Base-by-base conservation (phyloP, 1,140 invertebrate genomes). In the Frieseomelitta varia region DNA sequence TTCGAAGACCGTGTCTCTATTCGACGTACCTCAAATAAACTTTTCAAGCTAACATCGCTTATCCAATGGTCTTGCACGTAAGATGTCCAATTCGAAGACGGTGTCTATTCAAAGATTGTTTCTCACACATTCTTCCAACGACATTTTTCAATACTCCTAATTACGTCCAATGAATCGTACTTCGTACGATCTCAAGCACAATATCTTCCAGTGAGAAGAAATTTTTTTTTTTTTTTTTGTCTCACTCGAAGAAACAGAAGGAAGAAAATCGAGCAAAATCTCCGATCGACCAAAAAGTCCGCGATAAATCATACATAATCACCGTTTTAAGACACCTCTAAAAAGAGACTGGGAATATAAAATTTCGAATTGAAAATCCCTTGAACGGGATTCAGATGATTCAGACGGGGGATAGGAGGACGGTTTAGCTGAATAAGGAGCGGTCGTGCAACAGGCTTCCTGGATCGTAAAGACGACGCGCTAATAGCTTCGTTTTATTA, bases 401-500 rank as follows among this genome's bases (percentile, higher is more conserved):
- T 27, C 1, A 34, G 21, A 51, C 55, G 47, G 17, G 27, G 53
- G 63, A 53, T 34, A 39, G 47, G 47, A 80, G 34, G 58, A n/a
- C 21, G 34, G 39, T 12, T 24, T 56, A 63, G 65, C 76, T 65
- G 39, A 56, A 39, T 58, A 56, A 71, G 58, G 84, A 79, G 39
- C 51, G 27, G 34, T 14, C 47, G 15, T n/a, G 68, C 75, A 72
- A 34, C 24, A 58, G 51, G 72, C 77, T 78, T 88, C 79, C 67
- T 86, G 76, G 71, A 72, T 61, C 75, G 74, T 78, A 74, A 87
- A 83, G 75, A 82, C n/a, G 84, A 83, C 71, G 75, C 79, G 85
- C 77, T 82, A 86, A 88, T 81, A 76, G 87, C 71, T 58, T 73
- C 69, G 87, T 89, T 87, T 89, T 86, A 85, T 90, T 84, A 58